Evolutionary conservation across 2,113 vertebrate species (phyloP).

Genomic region (Taurulus bubalis): DNA sequence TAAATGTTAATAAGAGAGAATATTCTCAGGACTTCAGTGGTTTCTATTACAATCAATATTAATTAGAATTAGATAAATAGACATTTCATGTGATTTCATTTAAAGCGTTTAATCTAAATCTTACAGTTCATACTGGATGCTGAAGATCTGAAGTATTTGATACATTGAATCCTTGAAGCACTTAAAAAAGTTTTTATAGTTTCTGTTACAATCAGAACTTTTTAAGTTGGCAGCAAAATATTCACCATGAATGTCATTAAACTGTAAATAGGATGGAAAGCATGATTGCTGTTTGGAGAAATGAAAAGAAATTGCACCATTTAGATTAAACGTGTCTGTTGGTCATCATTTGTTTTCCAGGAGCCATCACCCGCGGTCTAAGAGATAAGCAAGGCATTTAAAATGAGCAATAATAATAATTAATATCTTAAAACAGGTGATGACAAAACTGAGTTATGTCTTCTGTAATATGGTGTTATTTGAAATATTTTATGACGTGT

Average conservation of each 20-base stretch:
- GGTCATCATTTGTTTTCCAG: conserved; percentile 53
- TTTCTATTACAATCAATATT: background rate
- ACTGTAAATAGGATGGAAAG: background rate
- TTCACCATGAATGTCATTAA: background rate
- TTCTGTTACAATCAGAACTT: background rate
- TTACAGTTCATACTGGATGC: background rate
- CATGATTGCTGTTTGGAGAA: background rate
- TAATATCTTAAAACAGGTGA: background rate
- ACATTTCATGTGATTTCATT: conserved; percentile 1
- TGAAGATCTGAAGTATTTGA: background rate
- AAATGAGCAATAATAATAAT: background rate
- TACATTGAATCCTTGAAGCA: background rate
- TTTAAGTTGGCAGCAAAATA: background rate
- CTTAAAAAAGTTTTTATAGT: background rate
- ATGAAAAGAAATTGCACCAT: background rate
- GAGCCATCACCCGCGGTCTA: conserved; percentile 46
- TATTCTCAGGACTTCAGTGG: conserved; percentile 26
- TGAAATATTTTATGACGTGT: background rate
- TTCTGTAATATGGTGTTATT: background rate
- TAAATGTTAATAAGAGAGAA: background rate
- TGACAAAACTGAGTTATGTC: too few species aligned
- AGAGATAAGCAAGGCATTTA: background rate
- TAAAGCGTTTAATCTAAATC: background rate
- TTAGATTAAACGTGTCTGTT: conserved; percentile 27
- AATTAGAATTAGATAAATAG: background rate